A percentile compares a stretch with the other conserved stretches of the same genome.
phyloP scores from a whole-genome alignment of 1,140 invertebrate species.

The Drosophila gunungcola region DNA sequence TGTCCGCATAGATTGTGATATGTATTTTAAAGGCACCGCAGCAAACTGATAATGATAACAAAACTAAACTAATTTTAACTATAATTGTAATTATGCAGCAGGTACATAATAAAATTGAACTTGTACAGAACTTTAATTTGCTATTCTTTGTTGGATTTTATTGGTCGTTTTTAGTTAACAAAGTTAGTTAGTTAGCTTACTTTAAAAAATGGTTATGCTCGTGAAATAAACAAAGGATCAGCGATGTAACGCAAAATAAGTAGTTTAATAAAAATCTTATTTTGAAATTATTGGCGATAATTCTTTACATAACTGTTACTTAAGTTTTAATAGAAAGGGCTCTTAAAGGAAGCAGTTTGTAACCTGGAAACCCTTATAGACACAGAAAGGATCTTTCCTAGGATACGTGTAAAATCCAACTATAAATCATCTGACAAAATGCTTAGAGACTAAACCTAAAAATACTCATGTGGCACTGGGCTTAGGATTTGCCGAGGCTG shows the following conservation, averaged over 20 bases:
- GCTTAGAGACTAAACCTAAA: neutral
- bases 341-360: no score
- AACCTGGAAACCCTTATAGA: neutral
- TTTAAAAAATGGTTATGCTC: no score
- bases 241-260: no score
- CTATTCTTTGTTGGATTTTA: neutral
- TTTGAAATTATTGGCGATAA: no score
- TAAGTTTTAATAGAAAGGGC: no score
- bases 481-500: conserved; percentile 9
- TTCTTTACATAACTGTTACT: no score
- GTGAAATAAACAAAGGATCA: no score
- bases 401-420: neutral
- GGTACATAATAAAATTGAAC: conserved; percentile 34
- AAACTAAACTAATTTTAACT: conserved; percentile 40
- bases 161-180: no score
- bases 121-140: conserved; percentile 11
- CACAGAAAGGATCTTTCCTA: neutral
- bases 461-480: neutral
- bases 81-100: conserved; percentile 23
- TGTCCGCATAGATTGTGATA: conserved; percentile 65
- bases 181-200: no score
- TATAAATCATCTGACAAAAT: neutral
- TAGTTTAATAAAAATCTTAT: no score
- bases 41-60: conserved; percentile 40
- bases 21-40: conserved; percentile 52